These are phyloP conservation scores for Stegophylla sp. DNA, from an alignment of 2,888 invertebrate species.

Conservation along the genomic window DNA sequence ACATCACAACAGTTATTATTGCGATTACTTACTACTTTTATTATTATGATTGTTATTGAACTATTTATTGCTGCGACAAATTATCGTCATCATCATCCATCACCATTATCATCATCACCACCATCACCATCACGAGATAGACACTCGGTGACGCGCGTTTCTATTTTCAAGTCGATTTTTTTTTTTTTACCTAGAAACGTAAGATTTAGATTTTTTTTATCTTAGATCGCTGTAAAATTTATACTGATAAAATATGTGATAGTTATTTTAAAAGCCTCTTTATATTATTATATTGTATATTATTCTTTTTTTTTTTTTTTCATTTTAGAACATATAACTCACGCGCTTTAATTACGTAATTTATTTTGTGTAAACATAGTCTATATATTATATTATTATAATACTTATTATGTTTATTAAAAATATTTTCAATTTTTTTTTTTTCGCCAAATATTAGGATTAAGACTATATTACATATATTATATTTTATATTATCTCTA, in stretches of 20 bases:
- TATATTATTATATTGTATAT: conserved; percentile 24
- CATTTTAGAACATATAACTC: conserved; percentile 43
- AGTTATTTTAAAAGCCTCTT: conserved; percentile 47
- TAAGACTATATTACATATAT: too few relatives aligned
- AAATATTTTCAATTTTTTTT: too few relatives aligned
- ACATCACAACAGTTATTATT: too few relatives aligned
- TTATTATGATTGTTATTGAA: too few relatives aligned
- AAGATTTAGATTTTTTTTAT: conserved; percentile 22
- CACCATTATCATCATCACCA: too few relatives aligned
- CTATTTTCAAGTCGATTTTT: conserved; percentile 18
- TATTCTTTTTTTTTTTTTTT: conserved; percentile 25
- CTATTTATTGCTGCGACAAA: too few relatives aligned
- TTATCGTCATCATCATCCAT: too few relatives aligned
- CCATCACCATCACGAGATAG: background rate
- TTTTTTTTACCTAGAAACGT: conserved; percentile 3
- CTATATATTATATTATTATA: too few relatives aligned
- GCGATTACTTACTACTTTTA: too few relatives aligned
- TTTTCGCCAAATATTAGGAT: conserved; percentile 7
- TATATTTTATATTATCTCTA: conserved; percentile 35
- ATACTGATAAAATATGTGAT: conserved; percentile 44
- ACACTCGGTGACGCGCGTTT: background rate
- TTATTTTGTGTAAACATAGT: conserved; percentile 48
- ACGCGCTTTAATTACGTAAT: conserved; percentile 52
- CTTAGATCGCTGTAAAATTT: conserved; percentile 32
- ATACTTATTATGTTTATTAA: conserved; percentile 51